These are phyloP conservation scores for Lycodopsis pacificus DNA, from an alignment of 2,797 vertebrate genomes.

Conservation along the genomic window DNA sequence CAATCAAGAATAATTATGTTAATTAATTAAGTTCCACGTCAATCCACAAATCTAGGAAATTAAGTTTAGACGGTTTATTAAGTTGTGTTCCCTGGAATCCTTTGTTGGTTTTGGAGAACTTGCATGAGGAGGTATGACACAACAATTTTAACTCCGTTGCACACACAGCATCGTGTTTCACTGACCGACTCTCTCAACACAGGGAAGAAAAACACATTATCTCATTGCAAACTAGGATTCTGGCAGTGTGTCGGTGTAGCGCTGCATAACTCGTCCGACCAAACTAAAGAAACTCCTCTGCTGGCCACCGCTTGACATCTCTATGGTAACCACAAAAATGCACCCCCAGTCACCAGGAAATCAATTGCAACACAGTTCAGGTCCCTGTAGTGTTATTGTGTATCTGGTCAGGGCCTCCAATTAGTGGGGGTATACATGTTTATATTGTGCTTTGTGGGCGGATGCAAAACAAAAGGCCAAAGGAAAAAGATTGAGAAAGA, in stretches of 20 bases:
- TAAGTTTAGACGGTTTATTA: neutral
- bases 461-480: conserved; percentile 22
- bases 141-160: conserved; percentile 25
- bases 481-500: conserved; percentile 28
- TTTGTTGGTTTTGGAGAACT: conserved; percentile 46
- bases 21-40: neutral
- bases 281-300: conserved; percentile 27
- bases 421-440: conserved; percentile 44
- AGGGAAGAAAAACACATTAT: conserved; percentile 66
- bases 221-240: conserved; percentile 46
- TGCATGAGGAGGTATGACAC: conserved; percentile 40
- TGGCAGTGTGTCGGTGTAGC: conserved; percentile 19
- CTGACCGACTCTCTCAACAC: conserved; percentile 35
- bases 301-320: conserved; percentile 56
- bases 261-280: conserved; percentile 34
- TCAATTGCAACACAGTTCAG: conserved; percentile 57
- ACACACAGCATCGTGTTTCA: conserved; percentile 39
- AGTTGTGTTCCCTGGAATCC: conserved; percentile 27
- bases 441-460: conserved; percentile 31
- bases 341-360: conserved; percentile 55
- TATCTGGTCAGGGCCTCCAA: conserved; percentile 41
- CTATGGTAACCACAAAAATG: conserved; percentile 71
- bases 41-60: conserved; percentile 6
- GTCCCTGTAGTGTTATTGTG: conserved; percentile 38
- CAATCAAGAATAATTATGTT: neutral